Evolutionary conservation across 2,888 invertebrate genomes (phyloP), one percentile per base, ranked within the genome.

Genomic region (Orchesella flavescens): DNA sequence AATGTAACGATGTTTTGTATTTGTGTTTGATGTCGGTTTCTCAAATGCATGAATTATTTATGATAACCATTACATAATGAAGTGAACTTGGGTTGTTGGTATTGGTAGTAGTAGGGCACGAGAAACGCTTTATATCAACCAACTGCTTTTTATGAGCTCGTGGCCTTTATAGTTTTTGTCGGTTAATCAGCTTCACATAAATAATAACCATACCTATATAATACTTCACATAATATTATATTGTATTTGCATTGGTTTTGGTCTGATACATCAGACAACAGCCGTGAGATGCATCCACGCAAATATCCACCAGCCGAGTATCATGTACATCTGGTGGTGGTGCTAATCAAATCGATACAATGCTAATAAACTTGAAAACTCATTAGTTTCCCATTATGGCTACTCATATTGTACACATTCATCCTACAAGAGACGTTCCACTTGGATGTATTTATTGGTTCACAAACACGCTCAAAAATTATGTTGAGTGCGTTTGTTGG

Each of bases 31-130:
- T 34, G 34, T 34, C 34, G 34, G 34, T 34, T 34, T 34, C 34
- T 34, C 34, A 34, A 34, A 34, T 34, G 34, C 34, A 34, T 34
- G 34, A 34, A 63, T 44, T 66, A 66, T 66, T 66, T 66, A 66
- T 66, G 43, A 19, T 12, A 19, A 44, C 23, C 34, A 71, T 71
- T 71, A 71, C 55, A 57, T 71, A 71, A 71, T 71, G 71, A 49
- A 71, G 15, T 55, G n/a, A 57, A 55, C 34, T n/a, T 57, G 57
- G 55, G 43, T 59, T 49, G 49, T n/a, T n/a, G n/a, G n/a, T n/a
- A n/a, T n/a, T n/a, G n/a, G n/a, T n/a, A n/a, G n/a, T 49, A n/a
- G 49, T 49, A 15, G 12, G 12, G 59, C 59, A 34, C 34, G 7
- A 34, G 34, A 9, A 34, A 53, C 53, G 71, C 57, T 34, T 24